A percentile compares a stretch with the other conserved stretches of the same genome.
phyloP scores from a whole-genome alignment of 2,113 vertebrate genomes.

The Egretta garzetta region DNA sequence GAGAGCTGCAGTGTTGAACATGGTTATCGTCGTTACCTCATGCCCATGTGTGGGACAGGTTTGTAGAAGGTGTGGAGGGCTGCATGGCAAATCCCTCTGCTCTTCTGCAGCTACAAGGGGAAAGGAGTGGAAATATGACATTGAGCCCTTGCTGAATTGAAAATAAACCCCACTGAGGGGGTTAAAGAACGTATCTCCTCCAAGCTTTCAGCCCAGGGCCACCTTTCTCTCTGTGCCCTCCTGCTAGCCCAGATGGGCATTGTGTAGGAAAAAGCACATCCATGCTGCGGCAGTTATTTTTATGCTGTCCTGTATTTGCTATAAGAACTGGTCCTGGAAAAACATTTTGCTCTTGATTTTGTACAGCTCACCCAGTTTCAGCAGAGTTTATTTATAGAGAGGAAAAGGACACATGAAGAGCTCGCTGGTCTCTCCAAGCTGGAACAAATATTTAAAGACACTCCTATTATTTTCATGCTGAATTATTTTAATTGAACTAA shows the following conservation, averaged over 20 bases:
- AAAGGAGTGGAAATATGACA: background rate
- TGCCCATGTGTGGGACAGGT: accelerated
- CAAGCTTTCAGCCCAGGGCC: background rate
- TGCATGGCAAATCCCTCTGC: background rate
- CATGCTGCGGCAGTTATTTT: background rate
- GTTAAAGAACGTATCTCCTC: background rate
- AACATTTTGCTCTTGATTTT: background rate
- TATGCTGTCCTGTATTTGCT: background rate
- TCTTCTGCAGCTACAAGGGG: background rate
- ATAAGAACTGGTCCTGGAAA: background rate
- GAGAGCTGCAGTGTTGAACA: background rate
- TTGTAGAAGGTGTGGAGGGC: background rate
- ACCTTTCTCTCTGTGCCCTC: background rate
- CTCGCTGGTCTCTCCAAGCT: background rate
- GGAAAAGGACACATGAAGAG: background rate
- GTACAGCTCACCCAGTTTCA: background rate
- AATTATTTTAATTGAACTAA: background rate
- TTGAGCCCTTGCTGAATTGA: background rate
- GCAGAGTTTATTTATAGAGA: background rate
- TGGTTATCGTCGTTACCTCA: background rate
- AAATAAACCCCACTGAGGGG: background rate
- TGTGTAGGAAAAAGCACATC: background rate
- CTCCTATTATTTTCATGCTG: background rate
- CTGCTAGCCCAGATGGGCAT: background rate
- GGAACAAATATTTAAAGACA: background rate